Percentiles rank a stretch among this genome's conserved stretches.
These are phyloP conservation scores for Elmis aenea DNA, from an alignment of 2,888 invertebrate species.

Conservation along the genomic window DNA sequence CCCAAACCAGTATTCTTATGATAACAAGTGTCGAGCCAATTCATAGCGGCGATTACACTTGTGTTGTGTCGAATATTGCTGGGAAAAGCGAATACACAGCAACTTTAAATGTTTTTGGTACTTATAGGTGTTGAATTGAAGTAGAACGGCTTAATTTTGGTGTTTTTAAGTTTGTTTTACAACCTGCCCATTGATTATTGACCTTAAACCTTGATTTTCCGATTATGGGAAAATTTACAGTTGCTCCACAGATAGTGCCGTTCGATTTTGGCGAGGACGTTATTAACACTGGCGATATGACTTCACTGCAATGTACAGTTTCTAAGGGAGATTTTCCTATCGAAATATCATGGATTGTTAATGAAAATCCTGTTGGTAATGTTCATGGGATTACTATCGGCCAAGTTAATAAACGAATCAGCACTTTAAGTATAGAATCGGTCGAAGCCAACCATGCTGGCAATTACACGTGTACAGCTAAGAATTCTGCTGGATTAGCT, in stretches of 20 bases:
- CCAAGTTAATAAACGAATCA: constrained; percentile 46
- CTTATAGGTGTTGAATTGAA: constrained; percentile 20
- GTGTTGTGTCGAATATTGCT: constrained; percentile 56
- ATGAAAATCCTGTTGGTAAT: constrained; percentile 59
- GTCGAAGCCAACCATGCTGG: constrained; percentile 49
- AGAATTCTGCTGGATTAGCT: constrained; percentile 48
- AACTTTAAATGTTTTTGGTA: constrained; percentile 51
- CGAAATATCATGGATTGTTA: constrained; percentile 64
- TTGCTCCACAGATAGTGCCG: constrained; percentile 66
- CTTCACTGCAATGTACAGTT: constrained; percentile 69
- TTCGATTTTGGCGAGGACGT: constrained; percentile 71
- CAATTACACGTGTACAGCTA: constrained; percentile 50
- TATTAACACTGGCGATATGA: constrained; percentile 70
- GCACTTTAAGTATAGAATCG: constrained; percentile 50
- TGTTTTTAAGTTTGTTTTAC: constrained; percentile 9
- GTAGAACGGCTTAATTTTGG: constrained; percentile 10
- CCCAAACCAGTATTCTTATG: constrained; percentile 47
- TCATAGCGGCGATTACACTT: constrained; percentile 52
- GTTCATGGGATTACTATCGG: constrained; percentile 51
- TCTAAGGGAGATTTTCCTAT: constrained; percentile 70
- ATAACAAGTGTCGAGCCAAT: constrained; percentile 50
- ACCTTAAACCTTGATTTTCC: neutral
- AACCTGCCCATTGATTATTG: neutral
- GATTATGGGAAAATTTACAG: constrained; percentile 38
- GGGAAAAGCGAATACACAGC: constrained; percentile 39